A percentile compares a stretch with the other conserved stretches of the same genome.
These are phyloP conservation scores for Nematopogon swammerdamellus DNA, from an alignment of 2,888 invertebrate genomes.

Conservation along the genomic window DNA sequence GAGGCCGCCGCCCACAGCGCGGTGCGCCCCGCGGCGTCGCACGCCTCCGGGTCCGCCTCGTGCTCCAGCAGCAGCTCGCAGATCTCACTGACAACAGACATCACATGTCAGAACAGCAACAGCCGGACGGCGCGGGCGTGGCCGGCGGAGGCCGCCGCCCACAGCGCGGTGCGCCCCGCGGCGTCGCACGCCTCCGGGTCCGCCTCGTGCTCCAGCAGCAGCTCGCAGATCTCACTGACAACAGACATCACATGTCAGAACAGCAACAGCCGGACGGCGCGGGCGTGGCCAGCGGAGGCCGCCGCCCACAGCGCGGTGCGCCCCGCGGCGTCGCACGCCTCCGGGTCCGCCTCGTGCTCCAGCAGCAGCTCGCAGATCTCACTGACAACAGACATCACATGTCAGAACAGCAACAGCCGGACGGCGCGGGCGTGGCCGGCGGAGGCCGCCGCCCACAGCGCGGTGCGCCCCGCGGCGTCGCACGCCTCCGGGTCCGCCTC, in stretches of 20 bases:
- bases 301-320: conserved; percentile 90
- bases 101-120: conserved; percentile 58
- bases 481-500: no score
- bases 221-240: conserved; percentile 79
- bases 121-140: conserved; percentile 83
- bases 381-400: conserved; percentile 28
- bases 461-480: no score
- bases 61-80: conserved; percentile 88
- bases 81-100: conserved; percentile 61
- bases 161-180: conserved; percentile 80
- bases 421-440: no score
- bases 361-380: conserved; percentile 89
- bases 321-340: conserved; percentile 78
- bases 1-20: conserved; percentile 92
- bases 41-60: conserved; percentile 89
- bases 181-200: conserved; percentile 86
- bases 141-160: conserved; percentile 92
- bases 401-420: no score
- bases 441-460: no score
- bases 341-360: conserved; percentile 91
- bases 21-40: conserved; percentile 77
- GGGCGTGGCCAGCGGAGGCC: conserved; percentile 87
- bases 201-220: conserved; percentile 87
- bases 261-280: conserved; percentile 78
- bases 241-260: conserved; percentile 23